phyloP scores from a whole-genome alignment of 2,888 invertebrate species.

The Anorthoa munda region DNA sequence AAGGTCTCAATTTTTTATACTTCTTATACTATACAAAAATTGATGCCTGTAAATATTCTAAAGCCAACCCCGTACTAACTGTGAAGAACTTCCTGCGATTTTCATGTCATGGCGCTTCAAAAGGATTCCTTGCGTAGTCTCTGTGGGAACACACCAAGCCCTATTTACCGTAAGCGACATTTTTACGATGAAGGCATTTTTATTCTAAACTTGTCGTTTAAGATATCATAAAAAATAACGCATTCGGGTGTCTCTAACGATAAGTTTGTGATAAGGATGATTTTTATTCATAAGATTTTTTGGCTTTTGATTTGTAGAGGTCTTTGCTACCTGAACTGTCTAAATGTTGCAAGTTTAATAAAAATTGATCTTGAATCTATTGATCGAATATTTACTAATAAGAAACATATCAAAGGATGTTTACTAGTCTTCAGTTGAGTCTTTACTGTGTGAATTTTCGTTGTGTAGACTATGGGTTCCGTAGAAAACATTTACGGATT shows the following conservation, averaged over 20 bases:
- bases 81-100: neutral
- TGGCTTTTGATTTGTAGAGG: neutral
- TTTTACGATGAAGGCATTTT: too few relatives aligned
- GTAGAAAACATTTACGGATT: constrained; percentile 36
- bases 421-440: neutral
- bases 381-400: neutral
- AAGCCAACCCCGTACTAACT: neutral
- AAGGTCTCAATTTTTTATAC: neutral
- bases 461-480: constrained; percentile 12
- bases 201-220: too few relatives aligned
- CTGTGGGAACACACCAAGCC: neutral
- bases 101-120: neutral
- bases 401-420: constrained; percentile 32
- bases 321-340: neutral
- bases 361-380: too few relatives aligned
- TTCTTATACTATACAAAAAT: neutral
- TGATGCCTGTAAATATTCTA: neutral
- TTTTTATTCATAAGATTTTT: too few relatives aligned
- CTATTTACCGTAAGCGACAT: too few relatives aligned
- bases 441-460: constrained; percentile 16
- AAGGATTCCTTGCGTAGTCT: neutral
- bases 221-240: too few relatives aligned
- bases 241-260: too few relatives aligned
- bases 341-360: neutral
- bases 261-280: too few relatives aligned